Evolutionary conservation across 2,888 invertebrate species (phyloP).

Genomic region (Clusia tigrina): DNA sequence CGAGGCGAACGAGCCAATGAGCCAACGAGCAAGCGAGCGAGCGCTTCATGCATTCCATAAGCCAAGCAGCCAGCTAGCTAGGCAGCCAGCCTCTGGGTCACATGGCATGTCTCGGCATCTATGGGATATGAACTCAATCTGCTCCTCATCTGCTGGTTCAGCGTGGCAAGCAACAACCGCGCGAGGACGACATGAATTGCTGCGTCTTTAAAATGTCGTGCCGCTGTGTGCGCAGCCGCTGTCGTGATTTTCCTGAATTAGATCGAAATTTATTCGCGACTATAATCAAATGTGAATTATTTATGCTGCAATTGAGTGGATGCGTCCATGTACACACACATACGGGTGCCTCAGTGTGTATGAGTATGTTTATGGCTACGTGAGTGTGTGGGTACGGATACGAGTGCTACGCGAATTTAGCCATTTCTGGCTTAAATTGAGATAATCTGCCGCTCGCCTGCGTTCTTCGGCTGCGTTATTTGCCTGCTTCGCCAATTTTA

Average conservation of each 20-base stretch:
- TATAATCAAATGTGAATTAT: slow-evolving; percentile 49
- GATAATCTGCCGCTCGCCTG: slow-evolving; percentile 15
- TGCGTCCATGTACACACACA: background rate
- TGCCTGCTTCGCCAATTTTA: background rate
- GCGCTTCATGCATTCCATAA: background rate
- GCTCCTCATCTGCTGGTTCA: background rate
- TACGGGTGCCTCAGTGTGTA: slow-evolving; percentile 25
- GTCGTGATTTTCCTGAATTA: slow-evolving; percentile 48
- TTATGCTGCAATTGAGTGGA: slow-evolving; percentile 39
- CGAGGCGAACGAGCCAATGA: background rate
- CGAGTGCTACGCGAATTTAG: background rate
- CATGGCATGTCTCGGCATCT: slow-evolving; percentile 19
- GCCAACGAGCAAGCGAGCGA: background rate
- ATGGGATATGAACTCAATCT: slow-evolving; percentile 10
- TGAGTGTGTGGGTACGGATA: slow-evolving; percentile 33
- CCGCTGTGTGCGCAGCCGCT: slow-evolving; percentile 18
- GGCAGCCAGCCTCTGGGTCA: slow-evolving; percentile 28
- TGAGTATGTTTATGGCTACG: too few species aligned
- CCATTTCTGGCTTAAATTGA: slow-evolving; percentile 23
- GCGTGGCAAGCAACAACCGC: background rate
- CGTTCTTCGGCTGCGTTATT: too few species aligned
- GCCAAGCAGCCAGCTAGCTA: background rate
- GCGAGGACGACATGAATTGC: background rate
- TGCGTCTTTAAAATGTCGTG: slow-evolving; percentile 21
- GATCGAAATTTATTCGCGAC: slow-evolving; percentile 48